Evolutionary conservation across 2,888 invertebrate species (phyloP).

Genomic region (Brachypalpus laphriformis): DNA sequence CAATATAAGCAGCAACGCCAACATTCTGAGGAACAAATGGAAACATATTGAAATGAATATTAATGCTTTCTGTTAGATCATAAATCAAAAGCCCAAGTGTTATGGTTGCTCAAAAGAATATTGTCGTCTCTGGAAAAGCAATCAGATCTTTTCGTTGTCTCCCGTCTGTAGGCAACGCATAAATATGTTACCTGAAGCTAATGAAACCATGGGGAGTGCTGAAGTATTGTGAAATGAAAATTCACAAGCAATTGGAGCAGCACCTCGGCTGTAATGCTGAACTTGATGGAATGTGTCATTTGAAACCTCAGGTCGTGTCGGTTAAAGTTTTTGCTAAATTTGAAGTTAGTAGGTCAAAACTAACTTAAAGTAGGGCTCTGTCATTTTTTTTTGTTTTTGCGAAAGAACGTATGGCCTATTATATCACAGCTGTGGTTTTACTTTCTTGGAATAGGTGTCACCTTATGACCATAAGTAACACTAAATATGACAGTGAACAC

Average conservation of each 20-base stretch:
- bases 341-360: neutral
- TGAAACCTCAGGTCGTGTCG: neutral
- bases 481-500: no score
- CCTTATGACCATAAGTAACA: neutral
- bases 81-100: slow-evolving; percentile 46
- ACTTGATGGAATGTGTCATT: neutral
- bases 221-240: neutral
- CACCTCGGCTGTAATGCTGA: neutral
- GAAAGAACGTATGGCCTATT: neutral
- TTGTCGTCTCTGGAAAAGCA: slow-evolving; percentile 21
- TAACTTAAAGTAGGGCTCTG: neutral
- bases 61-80: slow-evolving; percentile 7
- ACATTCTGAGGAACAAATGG: slow-evolving; percentile 28
- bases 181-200: slow-evolving; percentile 23
- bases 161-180: neutral
- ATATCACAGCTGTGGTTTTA: neutral
- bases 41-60: slow-evolving; percentile 46
- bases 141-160: slow-evolving; percentile 4
- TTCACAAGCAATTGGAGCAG: neutral
- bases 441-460: neutral
- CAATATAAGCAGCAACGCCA: neutral
- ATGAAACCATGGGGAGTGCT: slow-evolving; percentile 6
- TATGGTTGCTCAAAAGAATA: neutral
- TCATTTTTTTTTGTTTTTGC: no score
- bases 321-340: neutral